A percentile compares a stretch with the other conserved stretches of the same genome.
phyloP scores from a whole-genome alignment of 2,113 vertebrate genomes.

The Thomomys bottae region DNA sequence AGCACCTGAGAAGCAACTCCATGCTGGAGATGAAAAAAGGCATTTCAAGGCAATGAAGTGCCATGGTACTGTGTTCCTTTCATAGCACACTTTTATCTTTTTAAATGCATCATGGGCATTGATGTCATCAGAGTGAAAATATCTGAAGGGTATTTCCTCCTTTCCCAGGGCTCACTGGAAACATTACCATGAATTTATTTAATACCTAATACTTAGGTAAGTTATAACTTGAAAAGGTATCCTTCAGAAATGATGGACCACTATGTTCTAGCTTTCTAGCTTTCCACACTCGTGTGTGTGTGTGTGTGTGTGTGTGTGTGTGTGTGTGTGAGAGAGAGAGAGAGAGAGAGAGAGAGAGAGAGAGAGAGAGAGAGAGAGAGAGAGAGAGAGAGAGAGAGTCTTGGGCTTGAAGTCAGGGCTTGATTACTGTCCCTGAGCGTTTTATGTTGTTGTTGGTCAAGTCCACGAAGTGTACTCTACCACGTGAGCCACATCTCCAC shows the following conservation, averaged over 20 bases:
- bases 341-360: too few species aligned
- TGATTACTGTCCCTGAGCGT: too few species aligned
- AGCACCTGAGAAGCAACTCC: constrained; percentile 30
- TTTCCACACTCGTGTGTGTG: background rate
- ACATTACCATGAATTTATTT: constrained; percentile 23
- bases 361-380: too few species aligned
- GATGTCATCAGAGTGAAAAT: constrained; percentile 31
- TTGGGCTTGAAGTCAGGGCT: too few species aligned
- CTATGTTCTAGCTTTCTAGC: constrained; percentile 30
- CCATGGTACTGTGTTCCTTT: constrained; percentile 23
- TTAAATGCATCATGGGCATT: constrained; percentile 22
- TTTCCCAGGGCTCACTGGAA: background rate
- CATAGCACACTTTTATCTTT: background rate
- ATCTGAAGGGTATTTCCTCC: constrained; percentile 18
- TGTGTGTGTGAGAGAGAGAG: too few species aligned
- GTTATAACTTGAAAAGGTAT: background rate
- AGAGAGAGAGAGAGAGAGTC: too few species aligned
- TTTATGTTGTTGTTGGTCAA: too few species aligned
- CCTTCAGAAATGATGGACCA: constrained; percentile 42
- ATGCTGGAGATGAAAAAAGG: background rate
- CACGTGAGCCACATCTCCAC: too few species aligned
- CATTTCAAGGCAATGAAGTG: background rate
- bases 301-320: too few species aligned
- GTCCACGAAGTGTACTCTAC: too few species aligned
- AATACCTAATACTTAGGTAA: constrained; percentile 13